These are phyloP conservation scores for Gnathonemus longibarbis DNA, from an alignment of 2,113 vertebrate species.

Conservation along the genomic window DNA sequence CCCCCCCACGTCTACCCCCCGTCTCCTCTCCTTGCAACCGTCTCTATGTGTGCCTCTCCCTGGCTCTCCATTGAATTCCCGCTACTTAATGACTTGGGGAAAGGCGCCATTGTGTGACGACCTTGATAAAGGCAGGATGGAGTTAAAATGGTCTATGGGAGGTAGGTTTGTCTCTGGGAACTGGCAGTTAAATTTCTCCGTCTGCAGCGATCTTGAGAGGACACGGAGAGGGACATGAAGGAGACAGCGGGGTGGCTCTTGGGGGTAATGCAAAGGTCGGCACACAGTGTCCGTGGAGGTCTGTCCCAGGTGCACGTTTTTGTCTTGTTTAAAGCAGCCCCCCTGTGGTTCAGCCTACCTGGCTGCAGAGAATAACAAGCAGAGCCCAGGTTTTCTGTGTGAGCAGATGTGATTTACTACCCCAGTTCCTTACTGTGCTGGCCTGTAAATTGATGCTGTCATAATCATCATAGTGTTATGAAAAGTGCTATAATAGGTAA, in stretches of 20 bases:
- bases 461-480: neutral
- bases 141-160: neutral
- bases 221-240: neutral
- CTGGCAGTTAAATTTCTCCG: neutral
- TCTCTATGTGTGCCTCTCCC: neutral
- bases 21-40: too few relatives aligned
- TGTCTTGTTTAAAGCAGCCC: neutral
- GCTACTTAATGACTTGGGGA: conserved; percentile 2
- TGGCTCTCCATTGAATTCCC: neutral
- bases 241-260: neutral
- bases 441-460: neutral
- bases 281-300: neutral
- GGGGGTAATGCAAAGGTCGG: neutral
- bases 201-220: neutral
- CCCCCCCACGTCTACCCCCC: neutral
- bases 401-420: neutral
- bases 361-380: neutral
- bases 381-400: neutral
- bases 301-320: neutral
- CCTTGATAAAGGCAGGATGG: conserved; percentile 9
- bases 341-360: neutral
- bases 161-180: neutral
- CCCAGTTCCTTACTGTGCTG: neutral
- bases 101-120: conserved; percentile 1
- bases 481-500: neutral